Conservation (phyloP, 2,797 vertebrate genomes). For the Coendou prehensilis region DNA sequence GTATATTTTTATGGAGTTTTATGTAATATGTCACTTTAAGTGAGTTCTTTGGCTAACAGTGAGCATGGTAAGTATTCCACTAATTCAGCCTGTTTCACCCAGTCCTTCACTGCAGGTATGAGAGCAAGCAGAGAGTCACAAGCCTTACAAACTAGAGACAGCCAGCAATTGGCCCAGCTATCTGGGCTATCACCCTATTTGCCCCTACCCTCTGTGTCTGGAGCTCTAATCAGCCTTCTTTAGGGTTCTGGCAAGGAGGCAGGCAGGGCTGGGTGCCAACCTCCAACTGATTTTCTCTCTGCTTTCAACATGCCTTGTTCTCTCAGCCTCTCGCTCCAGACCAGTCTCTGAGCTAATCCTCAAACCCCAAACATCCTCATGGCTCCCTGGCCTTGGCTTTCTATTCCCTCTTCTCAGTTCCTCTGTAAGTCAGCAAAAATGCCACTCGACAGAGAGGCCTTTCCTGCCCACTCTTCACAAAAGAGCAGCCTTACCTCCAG, state of each 20-base stretch:
- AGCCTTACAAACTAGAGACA: neutral
- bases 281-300: neutral
- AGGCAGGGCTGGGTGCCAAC: neutral
- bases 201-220: neutral
- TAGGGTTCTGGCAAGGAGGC: neutral
- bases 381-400: neutral
- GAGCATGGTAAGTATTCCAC: neutral
- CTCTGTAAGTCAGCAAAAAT: neutral
- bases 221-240: neutral
- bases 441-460: neutral
- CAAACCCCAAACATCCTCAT: neutral
- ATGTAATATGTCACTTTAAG: neutral
- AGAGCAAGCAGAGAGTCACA: neutral
- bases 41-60: neutral
- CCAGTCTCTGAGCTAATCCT: neutral
- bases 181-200: neutral
- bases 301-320: no score
- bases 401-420: neutral
- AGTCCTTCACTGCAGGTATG: rapidly evolving
- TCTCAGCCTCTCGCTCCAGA: neutral
- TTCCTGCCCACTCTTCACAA: neutral
- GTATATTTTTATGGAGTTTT: neutral
- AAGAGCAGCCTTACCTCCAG: neutral
- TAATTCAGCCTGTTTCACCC: neutral
- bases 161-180: neutral